phyloP scores from a whole-genome alignment of 2,113 vertebrate genomes.

The Kryptolebias marmoratus region DNA sequence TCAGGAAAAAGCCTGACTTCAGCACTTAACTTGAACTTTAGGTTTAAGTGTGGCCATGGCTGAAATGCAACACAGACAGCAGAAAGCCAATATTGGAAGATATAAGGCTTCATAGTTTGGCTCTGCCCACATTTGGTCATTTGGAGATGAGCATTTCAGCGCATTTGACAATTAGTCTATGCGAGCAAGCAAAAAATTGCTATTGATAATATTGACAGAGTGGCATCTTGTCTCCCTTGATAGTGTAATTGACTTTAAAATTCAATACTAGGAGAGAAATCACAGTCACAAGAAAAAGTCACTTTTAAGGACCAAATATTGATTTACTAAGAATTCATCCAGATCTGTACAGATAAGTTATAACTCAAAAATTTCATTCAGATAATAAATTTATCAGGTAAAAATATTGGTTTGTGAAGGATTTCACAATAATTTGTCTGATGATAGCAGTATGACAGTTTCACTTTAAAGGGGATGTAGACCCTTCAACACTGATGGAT shows the following conservation, averaged over 20 bases:
- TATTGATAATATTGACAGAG: slow-evolving; percentile 60
- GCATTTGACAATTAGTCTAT: slow-evolving; percentile 23
- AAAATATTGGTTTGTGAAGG: slow-evolving; percentile 33
- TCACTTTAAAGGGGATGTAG: not conserved
- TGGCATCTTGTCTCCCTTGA: slow-evolving; percentile 67
- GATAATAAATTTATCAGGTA: slow-evolving; percentile 42
- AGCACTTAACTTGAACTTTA: slow-evolving; percentile 34
- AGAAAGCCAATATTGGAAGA: slow-evolving; percentile 15
- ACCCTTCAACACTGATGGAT: slow-evolving; percentile 13
- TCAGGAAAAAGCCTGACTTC: slow-evolving; percentile 48
- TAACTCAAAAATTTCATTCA: slow-evolving; percentile 42
- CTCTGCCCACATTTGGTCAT: slow-evolving; percentile 6
- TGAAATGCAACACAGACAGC: slow-evolving; percentile 7
- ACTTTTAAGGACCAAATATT: slow-evolving; percentile 71
- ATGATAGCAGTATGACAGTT: slow-evolving; percentile 16
- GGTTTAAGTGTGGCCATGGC: slow-evolving; percentile 32
- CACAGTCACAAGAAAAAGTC: slow-evolving; percentile 51
- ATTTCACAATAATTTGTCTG: slow-evolving; percentile 29
- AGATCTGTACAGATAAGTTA: slow-evolving; percentile 52
- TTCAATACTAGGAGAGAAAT: slow-evolving; percentile 61
- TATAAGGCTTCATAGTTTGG: slow-evolving; percentile 1
- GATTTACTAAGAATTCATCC: slow-evolving; percentile 52
- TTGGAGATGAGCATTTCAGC: slow-evolving; percentile 11
- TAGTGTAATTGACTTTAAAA: slow-evolving; percentile 71
- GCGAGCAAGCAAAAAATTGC: slow-evolving; percentile 41